Conservation (phyloP, 1,140 invertebrate species). For the Oryzaephilus surinamensis region DNA sequence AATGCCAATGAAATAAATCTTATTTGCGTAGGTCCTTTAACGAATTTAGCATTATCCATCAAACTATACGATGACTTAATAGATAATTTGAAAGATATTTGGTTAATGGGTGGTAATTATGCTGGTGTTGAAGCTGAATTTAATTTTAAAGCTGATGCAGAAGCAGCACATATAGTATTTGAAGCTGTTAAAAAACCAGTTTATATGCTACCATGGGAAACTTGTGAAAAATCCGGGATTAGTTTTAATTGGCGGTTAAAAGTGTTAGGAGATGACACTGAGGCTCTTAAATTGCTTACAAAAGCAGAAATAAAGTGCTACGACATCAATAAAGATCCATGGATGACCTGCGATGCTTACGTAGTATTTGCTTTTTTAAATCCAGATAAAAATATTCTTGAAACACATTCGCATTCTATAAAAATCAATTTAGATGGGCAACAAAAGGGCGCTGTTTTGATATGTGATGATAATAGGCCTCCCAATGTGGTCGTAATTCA, state of each 20-base stretch:
- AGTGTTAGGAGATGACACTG: conserved; percentile 37
- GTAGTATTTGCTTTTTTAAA: conserved; percentile 42
- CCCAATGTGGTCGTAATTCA: conserved; percentile 45
- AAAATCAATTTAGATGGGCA: conserved; percentile 46
- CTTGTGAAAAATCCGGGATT: conserved; percentile 40
- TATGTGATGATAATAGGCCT: conserved; percentile 34
- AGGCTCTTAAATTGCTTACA: conserved; percentile 42
- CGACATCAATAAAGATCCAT: conserved; percentile 27
- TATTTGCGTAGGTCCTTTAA: conserved; percentile 61
- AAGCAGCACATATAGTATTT: conserved; percentile 63
- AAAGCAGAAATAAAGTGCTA: conserved; percentile 40
- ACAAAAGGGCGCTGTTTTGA: conserved; percentile 50
- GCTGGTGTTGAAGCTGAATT: conserved; percentile 62
- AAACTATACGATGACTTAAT: conserved; percentile 54
- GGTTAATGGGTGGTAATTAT: conserved; percentile 69
- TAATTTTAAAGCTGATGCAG: conserved; percentile 69
- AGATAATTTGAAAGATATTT: conserved; percentile 49
- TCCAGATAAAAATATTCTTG: conserved; percentile 31
- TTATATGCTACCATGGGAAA: conserved; percentile 54
- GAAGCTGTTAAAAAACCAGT: conserved; percentile 44
- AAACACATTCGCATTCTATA: conserved; percentile 36
- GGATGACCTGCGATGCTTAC: conserved; percentile 47
- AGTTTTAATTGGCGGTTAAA: conserved; percentile 45
- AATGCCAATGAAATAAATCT: conserved; percentile 43
- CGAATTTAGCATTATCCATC: conserved; percentile 63